A percentile compares a stretch with the other conserved stretches of the same genome.
phyloP scores from a whole-genome alignment of 2,888 invertebrate genomes.

The Phrixothrix hirtus region DNA sequence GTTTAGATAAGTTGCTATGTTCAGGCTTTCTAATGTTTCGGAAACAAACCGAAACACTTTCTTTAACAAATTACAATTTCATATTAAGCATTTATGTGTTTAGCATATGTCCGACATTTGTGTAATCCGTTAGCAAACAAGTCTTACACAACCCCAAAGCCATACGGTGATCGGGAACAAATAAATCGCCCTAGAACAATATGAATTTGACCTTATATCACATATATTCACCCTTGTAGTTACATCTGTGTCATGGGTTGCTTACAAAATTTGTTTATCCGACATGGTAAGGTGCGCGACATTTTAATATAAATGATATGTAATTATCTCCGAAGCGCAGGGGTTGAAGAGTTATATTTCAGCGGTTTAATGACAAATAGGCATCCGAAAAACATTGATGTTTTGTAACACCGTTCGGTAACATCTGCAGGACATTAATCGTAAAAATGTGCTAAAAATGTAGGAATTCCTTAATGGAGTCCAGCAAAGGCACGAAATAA shows the following conservation, averaged over 20 bases:
- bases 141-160: conserved; percentile 25
- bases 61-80: too few species aligned
- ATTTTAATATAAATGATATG: not conserved
- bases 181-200: conserved; percentile 43
- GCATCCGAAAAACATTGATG: conserved; percentile 8
- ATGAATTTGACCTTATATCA: conserved; percentile 53
- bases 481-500: conserved; percentile 41
- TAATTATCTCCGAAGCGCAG: conserved; percentile 4
- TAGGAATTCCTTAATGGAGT: conserved; percentile 5
- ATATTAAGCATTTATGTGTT: not conserved
- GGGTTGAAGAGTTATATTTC: conserved; percentile 13
- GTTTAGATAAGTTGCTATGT: conserved; percentile 38
- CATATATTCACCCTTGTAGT: conserved; percentile 3
- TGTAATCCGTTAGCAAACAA: conserved; percentile 25
- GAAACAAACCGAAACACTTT: not conserved
- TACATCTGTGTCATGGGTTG: not conserved
- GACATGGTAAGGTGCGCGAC: not conserved
- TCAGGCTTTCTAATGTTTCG: conserved; percentile 6
- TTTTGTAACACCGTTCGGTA: conserved; percentile 1
- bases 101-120: conserved; percentile 11
- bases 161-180: conserved; percentile 20
- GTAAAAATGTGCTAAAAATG: conserved; percentile 8
- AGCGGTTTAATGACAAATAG: conserved; percentile 17
- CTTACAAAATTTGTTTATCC: too few species aligned
- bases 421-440: conserved; percentile 5